Evolutionary conservation across 2,113 vertebrate genomes (phyloP).

Genomic region (Phrynosoma blainvillii): DNA sequence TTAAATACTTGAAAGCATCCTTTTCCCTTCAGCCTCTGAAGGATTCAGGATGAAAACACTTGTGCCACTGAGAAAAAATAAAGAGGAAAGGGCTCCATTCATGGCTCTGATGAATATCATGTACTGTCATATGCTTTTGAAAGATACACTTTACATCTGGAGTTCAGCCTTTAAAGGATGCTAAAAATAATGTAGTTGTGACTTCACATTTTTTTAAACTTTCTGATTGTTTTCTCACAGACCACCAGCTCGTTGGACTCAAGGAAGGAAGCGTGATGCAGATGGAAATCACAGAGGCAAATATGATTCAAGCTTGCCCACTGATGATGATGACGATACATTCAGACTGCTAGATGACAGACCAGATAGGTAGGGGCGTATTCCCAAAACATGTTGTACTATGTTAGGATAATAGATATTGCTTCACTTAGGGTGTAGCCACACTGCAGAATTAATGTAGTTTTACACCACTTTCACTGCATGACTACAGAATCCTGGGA

Average conservation of each 20-base stretch:
- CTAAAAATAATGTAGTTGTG: neutral
- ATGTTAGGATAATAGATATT: neutral
- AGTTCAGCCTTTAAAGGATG: neutral
- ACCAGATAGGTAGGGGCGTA: conserved; percentile 52
- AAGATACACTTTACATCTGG: neutral
- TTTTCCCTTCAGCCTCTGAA: neutral
- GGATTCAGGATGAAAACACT: neutral
- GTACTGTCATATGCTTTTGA: neutral
- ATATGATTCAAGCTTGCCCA: conserved; percentile 36
- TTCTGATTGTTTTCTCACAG: conserved; percentile 62
- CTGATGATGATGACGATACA: conserved; percentile 31
- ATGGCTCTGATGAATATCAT: neutral
- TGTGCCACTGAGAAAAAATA: neutral
- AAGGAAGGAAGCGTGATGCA: conserved; percentile 81
- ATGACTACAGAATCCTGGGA: no score
- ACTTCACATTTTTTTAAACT: neutral
- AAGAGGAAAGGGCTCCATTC: neutral
- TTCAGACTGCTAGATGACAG: conserved; percentile 48
- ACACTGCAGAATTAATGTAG: no score
- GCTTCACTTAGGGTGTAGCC: neutral
- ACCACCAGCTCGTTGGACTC: conserved; percentile 75
- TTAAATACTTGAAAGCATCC: neutral
- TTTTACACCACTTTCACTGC: no score
- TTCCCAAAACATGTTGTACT: neutral
- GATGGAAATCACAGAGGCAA: conserved; percentile 77